These are phyloP conservation scores for Machimus rusticus DNA, from an alignment of 2,888 invertebrate genomes.

Conservation along the genomic window DNA sequence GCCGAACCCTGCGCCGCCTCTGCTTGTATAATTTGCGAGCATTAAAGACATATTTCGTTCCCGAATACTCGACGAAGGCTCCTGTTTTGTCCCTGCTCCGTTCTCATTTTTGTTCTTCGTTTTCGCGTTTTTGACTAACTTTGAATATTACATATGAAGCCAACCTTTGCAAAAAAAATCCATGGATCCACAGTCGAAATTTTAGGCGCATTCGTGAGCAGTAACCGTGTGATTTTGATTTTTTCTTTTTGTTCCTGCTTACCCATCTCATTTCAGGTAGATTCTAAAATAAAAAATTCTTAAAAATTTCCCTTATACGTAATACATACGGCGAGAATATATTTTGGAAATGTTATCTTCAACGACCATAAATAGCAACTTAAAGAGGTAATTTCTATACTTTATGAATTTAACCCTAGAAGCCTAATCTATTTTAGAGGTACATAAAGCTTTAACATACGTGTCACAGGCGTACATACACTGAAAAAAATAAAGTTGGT, in stretches of 20 bases:
- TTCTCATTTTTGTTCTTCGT: background rate
- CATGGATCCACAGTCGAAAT: background rate
- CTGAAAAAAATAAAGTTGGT: no score
- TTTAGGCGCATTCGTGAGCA: background rate
- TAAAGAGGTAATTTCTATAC: no score
- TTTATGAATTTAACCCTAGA: no score
- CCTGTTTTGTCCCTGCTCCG: constrained; percentile 7
- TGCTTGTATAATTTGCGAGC: constrained; percentile 35
- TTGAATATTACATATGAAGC: background rate
- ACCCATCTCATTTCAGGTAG: background rate
- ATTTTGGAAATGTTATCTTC: background rate
- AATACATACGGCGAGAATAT: background rate
- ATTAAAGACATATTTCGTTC: constrained; percentile 34
- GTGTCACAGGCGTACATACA: no score
- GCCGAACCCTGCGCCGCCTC: constrained; percentile 26
- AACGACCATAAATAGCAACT: no score
- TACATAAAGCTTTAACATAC: no score
- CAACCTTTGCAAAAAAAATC: background rate
- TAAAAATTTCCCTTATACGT: background rate
- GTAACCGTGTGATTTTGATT: background rate
- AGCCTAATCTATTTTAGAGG: no score
- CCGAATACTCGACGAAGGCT: background rate
- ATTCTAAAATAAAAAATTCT: background rate
- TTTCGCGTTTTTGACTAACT: background rate
- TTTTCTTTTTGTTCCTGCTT: background rate